phyloP scores from a whole-genome alignment of 2,888 invertebrate species.

The Hypercompe scribonia region DNA sequence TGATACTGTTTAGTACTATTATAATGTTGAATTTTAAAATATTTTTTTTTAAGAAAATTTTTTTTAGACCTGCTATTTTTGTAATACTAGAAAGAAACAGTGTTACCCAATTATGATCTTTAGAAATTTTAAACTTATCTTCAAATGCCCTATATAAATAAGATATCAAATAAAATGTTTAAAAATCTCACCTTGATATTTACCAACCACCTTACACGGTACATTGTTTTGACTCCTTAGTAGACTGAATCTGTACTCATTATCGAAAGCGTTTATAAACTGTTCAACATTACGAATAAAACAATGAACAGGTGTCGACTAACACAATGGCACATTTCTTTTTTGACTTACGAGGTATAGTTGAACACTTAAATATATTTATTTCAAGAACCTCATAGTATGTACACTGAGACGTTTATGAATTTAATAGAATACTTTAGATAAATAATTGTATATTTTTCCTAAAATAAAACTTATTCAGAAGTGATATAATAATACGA shows the following conservation, averaged over 20 bases:
- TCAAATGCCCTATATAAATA: background rate
- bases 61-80: too few species aligned
- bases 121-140: background rate
- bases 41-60: too few species aligned
- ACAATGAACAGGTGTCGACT: constrained; percentile 33
- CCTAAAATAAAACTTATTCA: background rate
- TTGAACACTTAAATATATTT: constrained; percentile 2
- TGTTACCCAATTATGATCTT: background rate
- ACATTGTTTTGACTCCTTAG: constrained; percentile 27
- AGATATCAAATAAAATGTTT: background rate
- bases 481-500: too few species aligned
- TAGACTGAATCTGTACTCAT: constrained; percentile 25
- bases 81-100: too few species aligned
- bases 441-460: background rate
- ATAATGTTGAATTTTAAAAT: background rate
- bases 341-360: constrained; percentile 7
- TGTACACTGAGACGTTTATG: background rate
- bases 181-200: constrained; percentile 18
- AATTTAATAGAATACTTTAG: too few species aligned
- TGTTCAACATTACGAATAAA: background rate
- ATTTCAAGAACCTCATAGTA: background rate
- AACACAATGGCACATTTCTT: constrained; percentile 16
- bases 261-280: constrained; percentile 34
- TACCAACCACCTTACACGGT: background rate
- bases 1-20: too few species aligned